A percentile compares a stretch with the other conserved stretches of the same genome.
Conservation (phyloP, 2,113 vertebrate genomes). For the Falcunculus frontatus region DNA sequence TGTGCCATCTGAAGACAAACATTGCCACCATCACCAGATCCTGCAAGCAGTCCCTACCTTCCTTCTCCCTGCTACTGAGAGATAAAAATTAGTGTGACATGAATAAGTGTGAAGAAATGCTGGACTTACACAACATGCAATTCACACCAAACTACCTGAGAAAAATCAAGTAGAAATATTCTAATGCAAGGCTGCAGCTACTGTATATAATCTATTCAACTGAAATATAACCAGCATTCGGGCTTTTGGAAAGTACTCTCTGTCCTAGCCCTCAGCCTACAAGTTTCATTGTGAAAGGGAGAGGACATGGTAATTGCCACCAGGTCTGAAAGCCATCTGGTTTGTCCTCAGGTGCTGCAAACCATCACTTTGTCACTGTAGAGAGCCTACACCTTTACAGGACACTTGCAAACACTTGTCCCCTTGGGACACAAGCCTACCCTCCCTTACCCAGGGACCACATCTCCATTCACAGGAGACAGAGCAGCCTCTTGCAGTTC, state of each 20-base stretch:
- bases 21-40: background rate
- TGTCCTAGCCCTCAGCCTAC: background rate
- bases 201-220: too few species aligned
- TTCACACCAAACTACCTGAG: background rate
- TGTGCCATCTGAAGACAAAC: background rate
- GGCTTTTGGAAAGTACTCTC: background rate
- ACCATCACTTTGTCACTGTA: background rate
- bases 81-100: background rate
- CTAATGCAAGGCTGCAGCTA: background rate
- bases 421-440: too few species aligned
- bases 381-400: background rate
- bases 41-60: background rate
- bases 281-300: background rate
- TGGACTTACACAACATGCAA: background rate
- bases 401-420: background rate
- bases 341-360: background rate
- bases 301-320: accelerated
- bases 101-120: background rate
- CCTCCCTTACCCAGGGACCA: background rate
- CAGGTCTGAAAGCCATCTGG: background rate
- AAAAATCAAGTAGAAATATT: background rate
- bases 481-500: background rate
- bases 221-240: accelerated
- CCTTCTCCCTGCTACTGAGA: background rate
- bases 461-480: background rate